phyloP scores from a whole-genome alignment of 2,888 invertebrate species.

The Heliconius sara region DNA sequence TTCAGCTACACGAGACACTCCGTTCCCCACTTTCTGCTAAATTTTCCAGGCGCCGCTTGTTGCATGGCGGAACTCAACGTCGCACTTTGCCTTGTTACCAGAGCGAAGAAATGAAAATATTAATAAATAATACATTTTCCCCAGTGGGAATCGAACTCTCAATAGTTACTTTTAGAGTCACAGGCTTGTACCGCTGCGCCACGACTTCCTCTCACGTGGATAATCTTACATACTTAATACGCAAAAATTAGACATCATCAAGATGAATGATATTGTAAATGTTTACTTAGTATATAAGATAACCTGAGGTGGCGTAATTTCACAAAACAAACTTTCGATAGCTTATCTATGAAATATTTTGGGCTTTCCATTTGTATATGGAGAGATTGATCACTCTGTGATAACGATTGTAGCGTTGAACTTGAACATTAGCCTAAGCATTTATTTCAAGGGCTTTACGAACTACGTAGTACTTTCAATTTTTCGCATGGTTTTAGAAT shows the following conservation, averaged over 20 bases:
- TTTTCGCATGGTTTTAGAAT: no score
- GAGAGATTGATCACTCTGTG: conserved; percentile 4
- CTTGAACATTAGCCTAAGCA: not conserved
- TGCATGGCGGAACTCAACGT: no score
- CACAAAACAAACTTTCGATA: conserved; percentile 11
- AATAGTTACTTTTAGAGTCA: no score
- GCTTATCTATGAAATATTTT: conserved; percentile 2
- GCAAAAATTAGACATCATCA: conserved; percentile 7
- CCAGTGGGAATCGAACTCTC: no score
- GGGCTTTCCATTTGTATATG: not conserved
- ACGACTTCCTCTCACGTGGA: not conserved
- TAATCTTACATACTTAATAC: not conserved
- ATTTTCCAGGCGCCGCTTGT: no score
- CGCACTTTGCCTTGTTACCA: no score
- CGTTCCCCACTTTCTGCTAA: no score
- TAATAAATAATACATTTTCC: no score
- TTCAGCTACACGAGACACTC: no score
- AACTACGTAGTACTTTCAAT: no score
- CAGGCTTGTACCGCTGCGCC: no score
- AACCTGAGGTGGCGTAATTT: conserved; percentile 20
- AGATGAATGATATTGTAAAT: conserved; percentile 29
- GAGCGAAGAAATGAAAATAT: no score
- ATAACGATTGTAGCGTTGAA: conserved; percentile 1
- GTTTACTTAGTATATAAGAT: conserved; percentile 27
- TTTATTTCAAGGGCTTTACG: not conserved